These are phyloP conservation scores for Macrophya alboannulata DNA, from an alignment of 2,888 invertebrate species.

Conservation along the genomic window DNA sequence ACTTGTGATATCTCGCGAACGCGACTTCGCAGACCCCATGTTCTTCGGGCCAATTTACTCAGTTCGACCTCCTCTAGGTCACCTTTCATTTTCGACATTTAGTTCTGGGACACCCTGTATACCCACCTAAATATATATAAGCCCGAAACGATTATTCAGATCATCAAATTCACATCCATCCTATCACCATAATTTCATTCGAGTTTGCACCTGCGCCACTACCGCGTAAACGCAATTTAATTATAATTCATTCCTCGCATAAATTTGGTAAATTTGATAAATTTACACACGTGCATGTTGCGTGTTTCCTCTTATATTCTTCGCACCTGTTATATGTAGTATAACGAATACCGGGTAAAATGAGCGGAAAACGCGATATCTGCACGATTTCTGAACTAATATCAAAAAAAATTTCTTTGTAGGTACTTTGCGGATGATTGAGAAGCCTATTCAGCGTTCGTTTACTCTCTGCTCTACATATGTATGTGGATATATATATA, in stretches of 20 bases:
- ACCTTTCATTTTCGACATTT: too few species aligned
- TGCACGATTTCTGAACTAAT: background rate
- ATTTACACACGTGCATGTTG: background rate
- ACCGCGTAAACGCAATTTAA: background rate
- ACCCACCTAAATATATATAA: too few species aligned
- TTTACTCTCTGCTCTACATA: background rate
- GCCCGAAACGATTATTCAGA: background rate
- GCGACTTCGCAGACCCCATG: too few species aligned
- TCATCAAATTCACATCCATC: background rate
- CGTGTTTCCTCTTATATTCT: background rate
- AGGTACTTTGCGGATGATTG: background rate
- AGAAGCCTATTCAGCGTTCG: background rate
- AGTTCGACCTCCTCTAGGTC: too few species aligned
- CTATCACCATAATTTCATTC: background rate
- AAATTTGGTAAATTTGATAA: constrained; percentile 2
- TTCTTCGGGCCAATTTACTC: too few species aligned
- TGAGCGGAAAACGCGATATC: background rate
- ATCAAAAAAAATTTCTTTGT: background rate
- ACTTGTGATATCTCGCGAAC: too few species aligned
- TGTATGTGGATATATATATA: background rate
- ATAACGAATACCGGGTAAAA: background rate
- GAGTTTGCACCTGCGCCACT: background rate
- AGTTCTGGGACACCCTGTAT: too few species aligned
- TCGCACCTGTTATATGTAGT: background rate
- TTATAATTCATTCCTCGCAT: constrained; percentile 30